Evolutionary conservation across 1,140 invertebrate species (phyloP), one percentile per base, ranked within the genome.

Genomic region (Drosophila aff.): DNA sequence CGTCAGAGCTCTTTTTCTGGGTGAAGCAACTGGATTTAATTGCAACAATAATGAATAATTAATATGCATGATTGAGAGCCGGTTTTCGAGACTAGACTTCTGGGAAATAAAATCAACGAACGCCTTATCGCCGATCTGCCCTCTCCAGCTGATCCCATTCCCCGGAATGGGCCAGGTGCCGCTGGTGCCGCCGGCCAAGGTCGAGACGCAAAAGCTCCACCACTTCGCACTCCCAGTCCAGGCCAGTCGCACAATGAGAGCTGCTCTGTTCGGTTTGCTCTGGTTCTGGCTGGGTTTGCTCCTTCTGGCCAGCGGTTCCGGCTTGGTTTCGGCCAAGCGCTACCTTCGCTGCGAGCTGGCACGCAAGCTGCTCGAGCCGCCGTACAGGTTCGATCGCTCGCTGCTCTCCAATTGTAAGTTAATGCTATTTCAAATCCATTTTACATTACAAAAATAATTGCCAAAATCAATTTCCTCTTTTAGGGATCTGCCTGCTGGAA

Each of bases 401-500:
- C 41, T 89, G 44, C 63, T 87, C 16, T 76, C 77, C 16, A 89
- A 62, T 53, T 87, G 84, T 86, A 41, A 86, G 81, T 65, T 9
- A 31, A 31, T 2, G 1, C 9, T 10, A 9, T 31, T 9, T 10
- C 9, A 31, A 31, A 9, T 31, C 8, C 9, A 31, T 31, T 31
- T 28, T 6, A 28, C 23, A 23, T 23, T 28, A 21, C 9, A 8
- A 0, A 47, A 2, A 0, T n/a, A 26, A 26, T 9, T 8, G 7
- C 10, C 15, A n/a, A 9, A 15, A 21, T 18, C 11, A 1, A 1
- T 69, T 36, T 2, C 3, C 28, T 7, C 13, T 2, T 2, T 23
- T 23, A 96, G 96, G 95, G 95, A 94, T 96, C 5, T 97, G 96
- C 74, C 83, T 96, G 61, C 94, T 96, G 81, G 94, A 96, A 81